These are phyloP conservation scores for Rhabdophis nuchalis DNA, from an alignment of 2,797 vertebrate species.

Conservation along the genomic window DNA sequence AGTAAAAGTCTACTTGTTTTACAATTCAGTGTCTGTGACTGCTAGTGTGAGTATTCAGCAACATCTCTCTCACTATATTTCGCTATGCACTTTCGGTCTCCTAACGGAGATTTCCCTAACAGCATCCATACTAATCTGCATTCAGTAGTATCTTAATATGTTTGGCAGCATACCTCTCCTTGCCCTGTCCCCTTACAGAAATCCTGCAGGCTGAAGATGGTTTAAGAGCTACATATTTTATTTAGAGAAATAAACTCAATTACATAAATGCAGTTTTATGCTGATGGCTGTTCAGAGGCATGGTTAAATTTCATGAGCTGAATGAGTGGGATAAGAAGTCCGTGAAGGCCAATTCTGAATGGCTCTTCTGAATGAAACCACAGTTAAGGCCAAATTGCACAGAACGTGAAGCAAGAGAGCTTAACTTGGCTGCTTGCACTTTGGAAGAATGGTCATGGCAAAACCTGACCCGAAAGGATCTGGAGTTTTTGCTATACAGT, in stretches of 20 bases:
- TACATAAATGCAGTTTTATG: constrained; percentile 15
- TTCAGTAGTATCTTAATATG: neutral
- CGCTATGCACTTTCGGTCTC: no score
- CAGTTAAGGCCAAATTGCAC: neutral
- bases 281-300: neutral
- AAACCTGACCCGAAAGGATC: neutral
- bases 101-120: no score
- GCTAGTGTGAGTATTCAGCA: no score
- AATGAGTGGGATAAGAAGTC: neutral
- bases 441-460: neutral
- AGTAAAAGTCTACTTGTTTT: no score
- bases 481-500: neutral
- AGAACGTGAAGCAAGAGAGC: neutral
- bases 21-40: no score
- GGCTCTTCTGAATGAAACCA: neutral
- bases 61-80: no score
- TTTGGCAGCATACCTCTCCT: neutral
- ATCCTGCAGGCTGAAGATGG: neutral
- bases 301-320: neutral
- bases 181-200: neutral
- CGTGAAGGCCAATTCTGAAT: neutral
- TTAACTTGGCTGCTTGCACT: neutral
- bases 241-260: constrained; percentile 32
- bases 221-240: constrained; percentile 3
- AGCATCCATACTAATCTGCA: neutral